Evolutionary conservation across 2,113 vertebrate species (phyloP).

Genomic region (Ochotona princeps): DNA sequence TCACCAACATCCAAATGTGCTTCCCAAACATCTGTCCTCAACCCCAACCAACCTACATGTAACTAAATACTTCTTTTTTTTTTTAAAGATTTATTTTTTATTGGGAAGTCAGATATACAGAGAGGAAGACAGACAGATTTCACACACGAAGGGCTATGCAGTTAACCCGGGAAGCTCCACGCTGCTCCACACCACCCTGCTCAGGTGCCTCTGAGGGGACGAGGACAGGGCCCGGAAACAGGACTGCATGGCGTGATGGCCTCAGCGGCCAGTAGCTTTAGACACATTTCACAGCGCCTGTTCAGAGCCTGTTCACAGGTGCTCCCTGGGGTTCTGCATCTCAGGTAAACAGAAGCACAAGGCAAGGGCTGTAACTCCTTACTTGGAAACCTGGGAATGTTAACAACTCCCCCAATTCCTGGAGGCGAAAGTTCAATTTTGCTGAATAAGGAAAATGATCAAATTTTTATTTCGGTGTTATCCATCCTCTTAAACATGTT

Average conservation of each 20-base stretch:
- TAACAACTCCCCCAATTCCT: constrained; percentile 68
- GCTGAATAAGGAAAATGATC: constrained; percentile 55
- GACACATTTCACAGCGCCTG: constrained; percentile 77
- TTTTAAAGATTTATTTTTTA: too few relatives aligned
- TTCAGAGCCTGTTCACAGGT: constrained; percentile 78
- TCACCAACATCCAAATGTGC: neutral
- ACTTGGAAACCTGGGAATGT: constrained; percentile 67
- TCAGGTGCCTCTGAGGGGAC: too few relatives aligned
- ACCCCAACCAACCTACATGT: neutral
- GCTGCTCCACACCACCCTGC: too few relatives aligned
- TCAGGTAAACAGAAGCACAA: constrained; percentile 73
- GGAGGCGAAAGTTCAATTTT: constrained; percentile 61
- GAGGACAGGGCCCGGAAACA: neutral
- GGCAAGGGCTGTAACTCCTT: neutral
- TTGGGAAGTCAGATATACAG: too few relatives aligned
- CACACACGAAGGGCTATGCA: constrained; percentile 62
- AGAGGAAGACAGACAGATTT: neutral
- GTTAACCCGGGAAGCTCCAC: constrained; percentile 69
- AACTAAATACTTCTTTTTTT: constrained; percentile 3
- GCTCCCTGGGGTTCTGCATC: constrained; percentile 62
- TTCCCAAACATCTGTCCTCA: neutral
- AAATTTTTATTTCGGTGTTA: neutral
- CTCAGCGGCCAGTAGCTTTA: neutral
- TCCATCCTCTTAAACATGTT: constrained; percentile 49
- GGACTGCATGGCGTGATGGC: neutral